A percentile compares a stretch with the other conserved stretches of the same genome.
Evolutionary conservation across 2,888 invertebrate species (phyloP).

Genomic region (Podabrus alpinus): DNA sequence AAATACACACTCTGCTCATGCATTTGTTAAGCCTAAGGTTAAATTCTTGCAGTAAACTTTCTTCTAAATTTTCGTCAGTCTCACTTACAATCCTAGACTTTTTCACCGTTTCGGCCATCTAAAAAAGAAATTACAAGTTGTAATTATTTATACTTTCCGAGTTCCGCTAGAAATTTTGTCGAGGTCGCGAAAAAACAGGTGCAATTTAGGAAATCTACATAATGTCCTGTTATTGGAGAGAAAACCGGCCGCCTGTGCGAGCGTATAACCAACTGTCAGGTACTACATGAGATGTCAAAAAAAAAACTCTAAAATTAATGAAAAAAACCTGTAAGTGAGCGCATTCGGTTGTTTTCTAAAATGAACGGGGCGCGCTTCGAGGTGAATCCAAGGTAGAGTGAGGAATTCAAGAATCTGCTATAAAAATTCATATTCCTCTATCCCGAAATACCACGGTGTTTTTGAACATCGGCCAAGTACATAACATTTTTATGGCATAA

Average conservation of each 20-base stretch:
- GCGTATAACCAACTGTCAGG: background rate
- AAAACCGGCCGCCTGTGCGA: background rate
- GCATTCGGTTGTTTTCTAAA: background rate
- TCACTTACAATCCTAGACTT: constrained; percentile 57
- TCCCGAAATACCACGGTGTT: constrained; percentile 23
- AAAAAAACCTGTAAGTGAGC: background rate
- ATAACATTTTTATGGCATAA: constrained; percentile 29
- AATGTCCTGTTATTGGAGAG: background rate
- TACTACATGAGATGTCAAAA: background rate
- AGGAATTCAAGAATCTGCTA: constrained; percentile 20
- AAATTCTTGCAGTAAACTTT: constrained; percentile 55
- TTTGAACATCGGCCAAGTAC: constrained; percentile 30
- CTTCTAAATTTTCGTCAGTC: constrained; percentile 51
- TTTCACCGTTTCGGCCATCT: constrained; percentile 56
- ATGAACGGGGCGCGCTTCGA: background rate
- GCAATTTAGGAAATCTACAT: background rate
- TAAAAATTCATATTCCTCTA: constrained; percentile 21
- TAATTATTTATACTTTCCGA: background rate
- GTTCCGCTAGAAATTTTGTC: background rate
- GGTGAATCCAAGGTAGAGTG: background rate
- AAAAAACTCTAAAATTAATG: background rate
- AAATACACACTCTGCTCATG: constrained; percentile 54
- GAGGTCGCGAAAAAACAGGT: background rate
- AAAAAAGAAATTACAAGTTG: constrained; percentile 36
- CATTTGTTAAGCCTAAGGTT: constrained; percentile 55